Conservation (phyloP, 2,797 vertebrate species). For the Pipistrellus kuhlii region DNA sequence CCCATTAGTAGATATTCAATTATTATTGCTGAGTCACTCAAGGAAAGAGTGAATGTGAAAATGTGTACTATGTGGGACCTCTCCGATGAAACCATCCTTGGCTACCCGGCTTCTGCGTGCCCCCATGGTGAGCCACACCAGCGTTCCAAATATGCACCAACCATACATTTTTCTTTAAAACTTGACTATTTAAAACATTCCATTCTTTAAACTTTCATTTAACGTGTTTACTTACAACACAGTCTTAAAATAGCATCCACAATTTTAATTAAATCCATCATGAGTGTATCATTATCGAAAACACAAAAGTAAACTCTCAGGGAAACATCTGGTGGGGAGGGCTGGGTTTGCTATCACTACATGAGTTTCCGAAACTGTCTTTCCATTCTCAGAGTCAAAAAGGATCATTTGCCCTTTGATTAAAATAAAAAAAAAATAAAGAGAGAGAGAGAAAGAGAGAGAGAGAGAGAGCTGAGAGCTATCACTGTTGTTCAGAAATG, state of each 20-base stretch:
- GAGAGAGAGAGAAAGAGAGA: too few species aligned
- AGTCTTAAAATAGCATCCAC: background rate
- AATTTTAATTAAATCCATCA: conserved; percentile 19
- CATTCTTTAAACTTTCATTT: conserved; percentile 23
- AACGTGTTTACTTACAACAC: background rate
- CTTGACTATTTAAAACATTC: conserved; percentile 51
- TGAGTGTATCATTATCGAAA: conserved; percentile 22
- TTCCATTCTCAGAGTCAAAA: conserved; percentile 48
- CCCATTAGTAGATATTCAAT: background rate
- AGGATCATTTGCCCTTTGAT: background rate
- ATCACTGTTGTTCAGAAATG: background rate
- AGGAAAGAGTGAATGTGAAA: background rate
- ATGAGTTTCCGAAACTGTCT: background rate
- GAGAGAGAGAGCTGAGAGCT: background rate
- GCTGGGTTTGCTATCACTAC: background rate
- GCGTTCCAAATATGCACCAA: background rate
- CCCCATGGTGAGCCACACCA: background rate
- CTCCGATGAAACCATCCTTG: background rate
- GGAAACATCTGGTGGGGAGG: conserved; percentile 8
- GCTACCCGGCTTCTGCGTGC: background rate
- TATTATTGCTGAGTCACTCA: background rate
- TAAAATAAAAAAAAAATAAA: too few species aligned
- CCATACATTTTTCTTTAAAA: background rate
- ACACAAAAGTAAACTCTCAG: conserved; percentile 26
- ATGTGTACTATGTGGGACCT: background rate